These are phyloP conservation scores for Drosophila ustulata DNA, from an alignment of 2,888 invertebrate genomes.

Conservation along the genomic window DNA sequence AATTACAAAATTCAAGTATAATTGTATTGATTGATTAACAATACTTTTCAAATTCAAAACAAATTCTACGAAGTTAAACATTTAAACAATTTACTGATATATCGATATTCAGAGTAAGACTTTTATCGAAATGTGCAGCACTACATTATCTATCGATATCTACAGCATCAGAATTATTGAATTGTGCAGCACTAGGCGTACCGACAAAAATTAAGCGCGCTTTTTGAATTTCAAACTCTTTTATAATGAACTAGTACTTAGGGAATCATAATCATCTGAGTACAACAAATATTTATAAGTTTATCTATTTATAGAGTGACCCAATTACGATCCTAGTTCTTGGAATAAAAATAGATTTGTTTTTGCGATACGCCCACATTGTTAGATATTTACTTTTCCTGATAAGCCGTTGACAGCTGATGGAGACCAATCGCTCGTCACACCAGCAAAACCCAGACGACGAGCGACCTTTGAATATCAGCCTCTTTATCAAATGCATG, in stretches of 20 bases:
- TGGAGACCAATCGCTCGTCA: constrained; percentile 24
- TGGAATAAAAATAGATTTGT: constrained; percentile 29
- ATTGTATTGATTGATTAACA: too few species aligned
- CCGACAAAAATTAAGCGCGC: constrained; percentile 6
- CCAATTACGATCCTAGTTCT: constrained; percentile 6
- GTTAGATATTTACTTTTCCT: constrained; percentile 14
- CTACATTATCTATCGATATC: not conserved
- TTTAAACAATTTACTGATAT: too few species aligned
- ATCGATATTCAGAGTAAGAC: too few species aligned
- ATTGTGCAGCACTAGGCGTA: constrained; percentile 9
- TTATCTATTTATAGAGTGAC: constrained; percentile 24
- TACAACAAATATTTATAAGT: not conserved
- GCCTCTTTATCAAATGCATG: not conserved
- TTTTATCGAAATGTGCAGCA: too few species aligned
- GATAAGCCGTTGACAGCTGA: constrained; percentile 29
- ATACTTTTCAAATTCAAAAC: too few species aligned
- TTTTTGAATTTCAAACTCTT: constrained; percentile 5
- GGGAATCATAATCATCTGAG: not conserved
- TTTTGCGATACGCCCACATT: constrained; percentile 11
- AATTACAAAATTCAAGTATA: too few species aligned
- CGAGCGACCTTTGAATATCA: constrained; percentile 17
- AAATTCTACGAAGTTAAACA: too few species aligned
- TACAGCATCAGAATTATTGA: not conserved
- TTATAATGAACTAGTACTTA: not conserved
- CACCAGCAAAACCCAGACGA: not conserved